Conservation (phyloP, 2,113 vertebrate species). For the Neopipo cinnamomea region DNA sequence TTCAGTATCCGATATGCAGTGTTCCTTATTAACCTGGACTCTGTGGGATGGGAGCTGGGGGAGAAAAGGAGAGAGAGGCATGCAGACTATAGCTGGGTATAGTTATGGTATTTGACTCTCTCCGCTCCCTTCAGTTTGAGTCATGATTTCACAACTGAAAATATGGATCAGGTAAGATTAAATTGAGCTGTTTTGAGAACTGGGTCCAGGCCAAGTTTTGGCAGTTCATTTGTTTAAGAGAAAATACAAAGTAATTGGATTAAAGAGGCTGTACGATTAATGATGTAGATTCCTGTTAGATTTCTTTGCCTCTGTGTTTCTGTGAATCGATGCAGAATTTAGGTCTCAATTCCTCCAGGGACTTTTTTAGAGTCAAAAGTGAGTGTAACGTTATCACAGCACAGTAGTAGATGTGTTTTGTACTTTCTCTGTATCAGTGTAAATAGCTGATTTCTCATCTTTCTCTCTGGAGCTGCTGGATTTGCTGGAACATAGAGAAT, state of each 20-base stretch:
- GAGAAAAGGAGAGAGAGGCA: neutral
- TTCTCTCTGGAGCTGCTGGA: neutral
- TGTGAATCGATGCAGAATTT: neutral
- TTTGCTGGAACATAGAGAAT: neutral
- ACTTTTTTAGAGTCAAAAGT: neutral
- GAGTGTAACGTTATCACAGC: neutral
- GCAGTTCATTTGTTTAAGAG: slow-evolving; percentile 24
- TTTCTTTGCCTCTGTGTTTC: neutral
- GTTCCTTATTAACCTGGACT: neutral
- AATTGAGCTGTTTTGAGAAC: slow-evolving; percentile 4
- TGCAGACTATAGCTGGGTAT: neutral
- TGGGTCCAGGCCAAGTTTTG: slow-evolving; percentile 1
- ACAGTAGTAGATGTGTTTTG: neutral
- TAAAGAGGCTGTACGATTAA: neutral
- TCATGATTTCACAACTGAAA: neutral
- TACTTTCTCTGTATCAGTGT: neutral
- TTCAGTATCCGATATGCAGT: neutral
- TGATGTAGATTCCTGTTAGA: neutral
- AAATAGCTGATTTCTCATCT: neutral
- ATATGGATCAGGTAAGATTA: neutral
- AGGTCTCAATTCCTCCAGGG: neutral
- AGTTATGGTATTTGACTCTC: neutral
- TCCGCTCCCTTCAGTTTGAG: neutral
- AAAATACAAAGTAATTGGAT: slow-evolving; percentile 47
- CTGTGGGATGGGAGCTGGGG: neutral